Evolutionary conservation across 2,113 vertebrate species (phyloP).

Genomic region (Nibea albiflora): DNA sequence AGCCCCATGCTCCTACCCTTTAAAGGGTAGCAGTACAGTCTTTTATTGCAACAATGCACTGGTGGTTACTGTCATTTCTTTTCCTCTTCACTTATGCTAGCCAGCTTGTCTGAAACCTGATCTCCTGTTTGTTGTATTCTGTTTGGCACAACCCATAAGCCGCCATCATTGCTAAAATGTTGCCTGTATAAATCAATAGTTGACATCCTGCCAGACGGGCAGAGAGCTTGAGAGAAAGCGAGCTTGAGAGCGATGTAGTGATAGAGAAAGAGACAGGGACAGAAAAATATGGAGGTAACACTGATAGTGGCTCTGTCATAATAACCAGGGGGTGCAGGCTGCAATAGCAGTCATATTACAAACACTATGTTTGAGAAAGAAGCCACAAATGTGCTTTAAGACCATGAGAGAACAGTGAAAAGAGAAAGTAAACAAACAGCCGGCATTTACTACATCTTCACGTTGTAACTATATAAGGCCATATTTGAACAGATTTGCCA

Average conservation of each 20-base stretch:
- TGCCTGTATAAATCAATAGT: slow-evolving; percentile 81
- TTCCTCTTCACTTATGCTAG: slow-evolving; percentile 55
- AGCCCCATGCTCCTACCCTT: not conserved
- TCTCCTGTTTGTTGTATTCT: slow-evolving; percentile 82
- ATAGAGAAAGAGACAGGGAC: slow-evolving; percentile 9
- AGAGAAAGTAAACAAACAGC: slow-evolving; percentile 20
- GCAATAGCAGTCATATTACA: not conserved
- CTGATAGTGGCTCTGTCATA: slow-evolving; percentile 28
- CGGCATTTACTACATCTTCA: not conserved
- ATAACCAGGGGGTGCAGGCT: slow-evolving; percentile 36
- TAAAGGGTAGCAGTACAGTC: not conserved
- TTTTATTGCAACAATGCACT: slow-evolving; percentile 15
- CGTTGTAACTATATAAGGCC: slow-evolving; percentile 41
- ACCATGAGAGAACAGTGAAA: slow-evolving; percentile 3
- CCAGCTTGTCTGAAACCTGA: slow-evolving; percentile 72
- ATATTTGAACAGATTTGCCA: slow-evolving; percentile 30
- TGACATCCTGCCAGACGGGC: slow-evolving; percentile 81
- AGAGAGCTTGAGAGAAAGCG: slow-evolving; percentile 53
- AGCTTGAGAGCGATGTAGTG: slow-evolving; percentile 29
- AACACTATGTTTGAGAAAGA: not conserved
- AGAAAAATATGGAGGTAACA: slow-evolving; percentile 32
- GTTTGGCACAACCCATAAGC: slow-evolving; percentile 74
- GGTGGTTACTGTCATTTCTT: slow-evolving; percentile 51
- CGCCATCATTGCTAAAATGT: slow-evolving; percentile 79
- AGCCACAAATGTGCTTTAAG: slow-evolving; percentile 7